Evolutionary conservation across 2,888 invertebrate genomes (phyloP).

Genomic region (Dynastes maya): DNA sequence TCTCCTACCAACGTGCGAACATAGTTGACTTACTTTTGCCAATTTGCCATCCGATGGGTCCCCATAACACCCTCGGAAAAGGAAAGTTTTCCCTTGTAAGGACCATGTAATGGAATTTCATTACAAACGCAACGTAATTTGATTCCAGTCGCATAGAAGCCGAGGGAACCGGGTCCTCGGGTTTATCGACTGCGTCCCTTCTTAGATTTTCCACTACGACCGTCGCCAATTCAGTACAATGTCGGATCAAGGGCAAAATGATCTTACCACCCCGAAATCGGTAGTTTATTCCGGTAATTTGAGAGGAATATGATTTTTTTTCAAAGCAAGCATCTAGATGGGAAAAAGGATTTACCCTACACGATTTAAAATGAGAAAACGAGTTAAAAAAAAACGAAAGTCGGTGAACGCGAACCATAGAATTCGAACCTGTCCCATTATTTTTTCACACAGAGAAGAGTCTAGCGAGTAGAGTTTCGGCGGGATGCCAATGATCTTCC

Average conservation of each 20-base stretch:
- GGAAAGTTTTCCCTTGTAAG: neutral
- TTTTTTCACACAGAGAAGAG: neutral
- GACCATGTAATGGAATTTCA: slow-evolving; percentile 21
- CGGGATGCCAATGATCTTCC: neutral
- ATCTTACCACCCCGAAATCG: too few species aligned
- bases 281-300: too few species aligned
- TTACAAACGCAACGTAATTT: slow-evolving; percentile 30
- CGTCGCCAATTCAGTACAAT: too few species aligned
- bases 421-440: neutral
- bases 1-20: too few species aligned
- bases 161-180: slow-evolving; percentile 9
- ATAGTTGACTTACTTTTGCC: too few species aligned
- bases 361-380: neutral
- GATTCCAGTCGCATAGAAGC: slow-evolving; percentile 46
- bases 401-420: neutral
- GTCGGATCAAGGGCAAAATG: too few species aligned
- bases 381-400: neutral
- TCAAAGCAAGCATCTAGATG: too few species aligned
- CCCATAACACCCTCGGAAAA: too few species aligned
- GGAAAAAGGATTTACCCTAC: too few species aligned
- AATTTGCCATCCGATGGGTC: too few species aligned
- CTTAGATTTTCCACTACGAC: neutral
- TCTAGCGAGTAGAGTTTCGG: neutral
- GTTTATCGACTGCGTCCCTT: slow-evolving; percentile 33
- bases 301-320: too few species aligned